phyloP scores from a whole-genome alignment of 2,113 vertebrate species.

The Rissa tridactyla region DNA sequence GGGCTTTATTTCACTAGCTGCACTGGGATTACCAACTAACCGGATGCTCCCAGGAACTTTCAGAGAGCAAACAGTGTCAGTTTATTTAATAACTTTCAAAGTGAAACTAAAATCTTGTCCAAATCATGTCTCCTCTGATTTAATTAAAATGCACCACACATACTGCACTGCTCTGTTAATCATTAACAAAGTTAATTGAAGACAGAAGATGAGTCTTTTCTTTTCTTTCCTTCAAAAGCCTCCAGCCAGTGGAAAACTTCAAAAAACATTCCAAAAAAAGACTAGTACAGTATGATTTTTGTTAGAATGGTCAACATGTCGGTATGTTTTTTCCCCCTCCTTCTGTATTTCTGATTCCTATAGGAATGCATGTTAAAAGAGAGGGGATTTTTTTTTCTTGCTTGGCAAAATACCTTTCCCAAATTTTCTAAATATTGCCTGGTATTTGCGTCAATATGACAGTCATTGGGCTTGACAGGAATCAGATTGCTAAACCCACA shows the following conservation, averaged over 20 bases:
- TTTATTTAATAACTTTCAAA: conserved; percentile 72
- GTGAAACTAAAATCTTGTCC: conserved; percentile 68
- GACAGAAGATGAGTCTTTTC: conserved; percentile 46
- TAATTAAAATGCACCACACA: conserved; percentile 68
- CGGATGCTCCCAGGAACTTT: conserved; percentile 52
- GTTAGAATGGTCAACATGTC: conserved; percentile 27
- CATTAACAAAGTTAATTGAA: conserved; percentile 65
- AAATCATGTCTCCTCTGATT: conserved; percentile 69
- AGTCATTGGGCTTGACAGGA: conserved; percentile 42
- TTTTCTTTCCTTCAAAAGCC: conserved; percentile 49
- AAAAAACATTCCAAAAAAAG: conserved; percentile 9
- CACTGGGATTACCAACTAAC: conserved; percentile 32
- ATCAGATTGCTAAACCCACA: conserved; percentile 50
- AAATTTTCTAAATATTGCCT: conserved; percentile 46
- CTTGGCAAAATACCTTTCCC: conserved; percentile 54
- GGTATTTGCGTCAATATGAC: conserved; percentile 43
- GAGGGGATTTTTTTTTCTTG: background rate
- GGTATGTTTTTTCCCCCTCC: background rate
- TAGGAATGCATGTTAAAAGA: conserved; percentile 8
- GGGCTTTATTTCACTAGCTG: conserved; percentile 34
- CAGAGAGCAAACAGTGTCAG: conserved; percentile 54
- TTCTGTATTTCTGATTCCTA: conserved; percentile 26
- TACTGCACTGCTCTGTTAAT: conserved; percentile 62
- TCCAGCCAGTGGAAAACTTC: conserved; percentile 20
- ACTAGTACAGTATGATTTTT: conserved; percentile 18